These are phyloP conservation scores for Muscicapa striata DNA, from an alignment of 2,797 vertebrate species.

Conservation along the genomic window DNA sequence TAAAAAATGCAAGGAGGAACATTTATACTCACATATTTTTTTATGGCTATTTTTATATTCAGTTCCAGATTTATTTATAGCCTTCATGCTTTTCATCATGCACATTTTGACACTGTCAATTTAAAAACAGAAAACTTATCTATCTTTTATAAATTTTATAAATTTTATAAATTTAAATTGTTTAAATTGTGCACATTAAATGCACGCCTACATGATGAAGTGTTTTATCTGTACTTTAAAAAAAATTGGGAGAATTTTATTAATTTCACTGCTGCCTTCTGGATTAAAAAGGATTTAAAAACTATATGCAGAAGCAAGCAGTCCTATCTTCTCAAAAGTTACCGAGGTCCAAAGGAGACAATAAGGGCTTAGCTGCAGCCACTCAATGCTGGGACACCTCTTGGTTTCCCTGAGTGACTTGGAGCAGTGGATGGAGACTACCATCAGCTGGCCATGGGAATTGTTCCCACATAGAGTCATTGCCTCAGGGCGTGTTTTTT, in stretches of 20 bases:
- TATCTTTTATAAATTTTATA: neutral
- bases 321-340: neutral
- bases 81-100: neutral
- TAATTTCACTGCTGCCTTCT: neutral
- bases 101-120: neutral
- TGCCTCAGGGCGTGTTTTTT: neutral
- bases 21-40: neutral
- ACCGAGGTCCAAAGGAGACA: neutral
- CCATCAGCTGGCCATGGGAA: neutral
- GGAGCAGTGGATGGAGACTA: neutral
- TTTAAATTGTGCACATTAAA: neutral
- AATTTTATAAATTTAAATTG: neutral
- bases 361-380: neutral
- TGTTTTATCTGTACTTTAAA: neutral
- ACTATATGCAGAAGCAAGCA: neutral
- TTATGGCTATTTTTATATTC: neutral
- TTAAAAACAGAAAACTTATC: neutral
- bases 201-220: neutral
- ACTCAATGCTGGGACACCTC: neutral
- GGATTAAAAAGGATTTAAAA: neutral
- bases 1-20: neutral
- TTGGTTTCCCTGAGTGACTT: rapidly evolving
- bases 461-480: neutral
- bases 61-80: neutral
- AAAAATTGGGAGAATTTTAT: neutral